Evolutionary conservation across 2,888 invertebrate species (phyloP), one percentile per base, ranked within the genome.

Genomic region (Amphipoea lucens): DNA sequence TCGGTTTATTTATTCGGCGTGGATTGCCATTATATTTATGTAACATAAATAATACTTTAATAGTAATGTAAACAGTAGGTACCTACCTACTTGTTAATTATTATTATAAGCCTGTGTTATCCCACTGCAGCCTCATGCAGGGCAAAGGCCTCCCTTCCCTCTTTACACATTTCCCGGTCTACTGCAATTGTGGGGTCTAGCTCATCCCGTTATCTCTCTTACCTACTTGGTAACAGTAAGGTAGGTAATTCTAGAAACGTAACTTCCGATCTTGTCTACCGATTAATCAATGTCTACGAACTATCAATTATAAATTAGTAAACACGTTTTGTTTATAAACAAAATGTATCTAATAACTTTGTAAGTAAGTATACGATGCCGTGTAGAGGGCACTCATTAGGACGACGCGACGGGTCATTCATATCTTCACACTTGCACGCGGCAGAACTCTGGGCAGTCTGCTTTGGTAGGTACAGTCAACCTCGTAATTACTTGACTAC

Each of bases 251-350:
- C n/a, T 54, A 62, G 5, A 48, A 62, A 76, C 40, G 7, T 74
- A 40, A 74, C 40, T 74, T 63, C 42, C 74, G 17, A 51, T 51
- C 62, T 74, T 51, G 62, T 74, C 20, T 63, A 17, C 17, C 63
- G 62, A 45, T 77, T 45, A 77, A 6, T 20, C 17, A 65, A 54
- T 54, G 51, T 42, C 4, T n/a, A 66, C 54, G 9, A 75, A 11
- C 36, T 45, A 54, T 12, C 63, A 45, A 36, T 65, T 45, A 51
- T 17, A n/a, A 65, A 42, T 42, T n/a, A 67, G 9, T 60, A 48
- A 67, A 67, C 48, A 66, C 14, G 29, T 7, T 23, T 14, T 78
- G 51, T 78, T 78, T 78, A 78, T 40, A 51, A 78, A 78, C 78
- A 78, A 17, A 51, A 9, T 4, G 12, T 68, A 4, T 4, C 40